Conservation (phyloP, 2,888 invertebrate genomes). For the Drosophila barbarae region DNA sequence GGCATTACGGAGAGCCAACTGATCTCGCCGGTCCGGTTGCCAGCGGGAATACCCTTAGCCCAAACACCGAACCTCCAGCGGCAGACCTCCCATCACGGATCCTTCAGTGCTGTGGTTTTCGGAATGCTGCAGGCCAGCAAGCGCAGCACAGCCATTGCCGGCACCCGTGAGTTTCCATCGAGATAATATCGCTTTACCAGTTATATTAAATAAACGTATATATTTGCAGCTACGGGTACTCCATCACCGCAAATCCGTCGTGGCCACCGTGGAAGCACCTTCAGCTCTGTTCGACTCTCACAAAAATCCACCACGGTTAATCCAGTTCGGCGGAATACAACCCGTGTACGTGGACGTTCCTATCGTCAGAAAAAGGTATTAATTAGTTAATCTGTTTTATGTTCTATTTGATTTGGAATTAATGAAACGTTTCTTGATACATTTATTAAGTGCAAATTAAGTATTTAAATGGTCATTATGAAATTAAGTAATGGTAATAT, state of each 20-base stretch:
- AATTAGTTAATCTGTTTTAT: too few species aligned
- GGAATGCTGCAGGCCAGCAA: constrained; percentile 89
- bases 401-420: too few species aligned
- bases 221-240: constrained; percentile 76
- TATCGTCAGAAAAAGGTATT: constrained; percentile 79
- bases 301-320: constrained; percentile 80
- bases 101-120: constrained; percentile 92
- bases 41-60: constrained; percentile 80
- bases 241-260: constrained; percentile 79
- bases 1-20: constrained; percentile 77
- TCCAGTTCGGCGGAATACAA: constrained; percentile 82
- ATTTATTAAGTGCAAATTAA: too few species aligned
- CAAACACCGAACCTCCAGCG: constrained; percentile 83
- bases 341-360: constrained; percentile 80
- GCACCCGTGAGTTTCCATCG: constrained; percentile 76
- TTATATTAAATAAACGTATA: not conserved
- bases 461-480: not conserved
- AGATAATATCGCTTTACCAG: too few species aligned
- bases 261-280: constrained; percentile 80
- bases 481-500: not conserved
- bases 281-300: constrained; percentile 82
- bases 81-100: constrained; percentile 87
- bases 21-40: constrained; percentile 76
- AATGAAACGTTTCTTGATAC: not conserved
- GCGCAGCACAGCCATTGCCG: constrained; percentile 77